These are phyloP conservation scores for Anas capensis DNA, from an alignment of 2,797 vertebrate species.

Conservation along the genomic window DNA sequence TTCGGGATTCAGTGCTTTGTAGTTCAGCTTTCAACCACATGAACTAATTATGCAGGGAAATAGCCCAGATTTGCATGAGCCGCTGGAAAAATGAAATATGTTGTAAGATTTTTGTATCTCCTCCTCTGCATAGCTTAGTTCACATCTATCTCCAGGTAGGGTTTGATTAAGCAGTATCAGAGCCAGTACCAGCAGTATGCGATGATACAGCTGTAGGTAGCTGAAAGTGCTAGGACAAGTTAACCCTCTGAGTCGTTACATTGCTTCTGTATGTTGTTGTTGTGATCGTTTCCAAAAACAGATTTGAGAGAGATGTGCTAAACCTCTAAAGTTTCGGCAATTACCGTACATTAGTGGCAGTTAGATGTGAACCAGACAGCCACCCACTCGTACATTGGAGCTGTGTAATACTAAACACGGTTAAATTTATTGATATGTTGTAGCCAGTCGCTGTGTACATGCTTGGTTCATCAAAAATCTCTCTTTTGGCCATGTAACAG, in stretches of 20 bases:
- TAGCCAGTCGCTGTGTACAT: background rate
- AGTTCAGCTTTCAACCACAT: background rate
- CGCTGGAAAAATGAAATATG: background rate
- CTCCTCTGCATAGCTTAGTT: background rate
- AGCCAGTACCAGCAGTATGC: background rate
- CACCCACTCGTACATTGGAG: slow-evolving; percentile 54
- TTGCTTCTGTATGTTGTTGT: background rate
- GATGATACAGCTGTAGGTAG: background rate
- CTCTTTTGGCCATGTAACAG: background rate
- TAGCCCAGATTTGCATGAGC: slow-evolving; percentile 18
- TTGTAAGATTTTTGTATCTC: slow-evolving; percentile 3
- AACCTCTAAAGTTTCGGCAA: background rate
- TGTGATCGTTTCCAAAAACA: slow-evolving; percentile 26
- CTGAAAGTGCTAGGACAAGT: background rate
- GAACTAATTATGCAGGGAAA: slow-evolving; percentile 21
- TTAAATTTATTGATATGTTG: background rate
- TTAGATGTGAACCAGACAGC: slow-evolving; percentile 39
- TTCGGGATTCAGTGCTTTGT: slow-evolving; percentile 9
- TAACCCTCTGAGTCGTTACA: background rate
- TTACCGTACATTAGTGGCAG: slow-evolving; percentile 43
- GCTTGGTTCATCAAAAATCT: background rate
- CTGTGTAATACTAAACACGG: slow-evolving; percentile 52
- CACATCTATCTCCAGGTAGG: background rate
- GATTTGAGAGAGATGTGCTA: slow-evolving; percentile 4
- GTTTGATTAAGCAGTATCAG: background rate